Evolutionary conservation across 2,797 vertebrate genomes (phyloP).

Genomic region (Pseudochirops cupreus): DNA sequence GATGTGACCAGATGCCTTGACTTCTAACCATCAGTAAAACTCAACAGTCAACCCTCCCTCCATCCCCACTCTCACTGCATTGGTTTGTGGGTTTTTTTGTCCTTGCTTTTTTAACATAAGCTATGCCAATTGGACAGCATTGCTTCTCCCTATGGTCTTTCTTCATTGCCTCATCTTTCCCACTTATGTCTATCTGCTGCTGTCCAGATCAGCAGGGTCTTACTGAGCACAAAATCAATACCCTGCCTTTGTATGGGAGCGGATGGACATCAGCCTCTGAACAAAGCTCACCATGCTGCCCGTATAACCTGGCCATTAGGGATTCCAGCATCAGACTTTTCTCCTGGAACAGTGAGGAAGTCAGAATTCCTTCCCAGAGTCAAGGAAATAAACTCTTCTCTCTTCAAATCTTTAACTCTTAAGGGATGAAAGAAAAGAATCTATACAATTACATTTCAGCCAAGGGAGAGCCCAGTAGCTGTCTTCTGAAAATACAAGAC

Average conservation of each 20-base stretch:
- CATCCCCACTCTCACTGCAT: background rate
- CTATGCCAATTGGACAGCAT: background rate
- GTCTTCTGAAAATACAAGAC: constrained; percentile 51
- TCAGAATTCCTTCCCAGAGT: constrained; percentile 31
- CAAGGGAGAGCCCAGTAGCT: constrained; percentile 21
- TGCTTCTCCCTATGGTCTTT: background rate
- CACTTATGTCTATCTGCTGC: background rate
- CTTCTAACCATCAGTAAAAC: background rate
- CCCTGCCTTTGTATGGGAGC: background rate
- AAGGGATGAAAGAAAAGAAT: constrained; percentile 37
- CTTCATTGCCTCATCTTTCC: background rate
- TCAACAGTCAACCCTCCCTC: background rate
- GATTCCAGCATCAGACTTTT: constrained; percentile 28
- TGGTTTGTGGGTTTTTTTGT: background rate
- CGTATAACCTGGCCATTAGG: constrained; percentile 1
- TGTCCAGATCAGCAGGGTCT: background rate
- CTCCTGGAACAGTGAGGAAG: constrained; percentile 22
- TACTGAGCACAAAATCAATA: background rate
- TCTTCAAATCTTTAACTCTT: constrained; percentile 20
- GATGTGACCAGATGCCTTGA: background rate
- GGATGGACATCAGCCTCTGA: constrained; percentile 36
- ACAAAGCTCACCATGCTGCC: constrained; percentile 5
- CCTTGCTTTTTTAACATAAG: background rate
- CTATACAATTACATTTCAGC: constrained; percentile 16
- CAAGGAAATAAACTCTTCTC: constrained; percentile 4